These are phyloP conservation scores for Periparus ater DNA, from an alignment of 2,797 vertebrate species.

Conservation along the genomic window DNA sequence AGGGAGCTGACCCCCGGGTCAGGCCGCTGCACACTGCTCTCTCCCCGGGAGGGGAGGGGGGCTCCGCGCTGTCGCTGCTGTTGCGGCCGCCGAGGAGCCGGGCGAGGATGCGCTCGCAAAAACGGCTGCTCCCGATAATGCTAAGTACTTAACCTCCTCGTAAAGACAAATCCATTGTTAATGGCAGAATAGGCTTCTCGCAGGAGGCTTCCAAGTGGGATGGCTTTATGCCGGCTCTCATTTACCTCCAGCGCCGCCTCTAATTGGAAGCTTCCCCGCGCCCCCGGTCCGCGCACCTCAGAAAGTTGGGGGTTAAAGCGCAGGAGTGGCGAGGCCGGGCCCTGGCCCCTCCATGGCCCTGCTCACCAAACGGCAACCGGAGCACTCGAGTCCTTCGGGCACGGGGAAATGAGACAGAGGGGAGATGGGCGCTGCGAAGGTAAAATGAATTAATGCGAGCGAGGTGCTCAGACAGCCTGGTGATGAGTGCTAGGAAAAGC, in stretches of 20 bases:
- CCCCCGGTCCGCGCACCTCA: neutral
- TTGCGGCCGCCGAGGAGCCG: neutral
- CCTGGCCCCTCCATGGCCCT: neutral
- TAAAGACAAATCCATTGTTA: constrained; percentile 57
- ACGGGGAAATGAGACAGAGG: neutral
- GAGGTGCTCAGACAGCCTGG: constrained; percentile 36
- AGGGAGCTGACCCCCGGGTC: constrained; percentile 77
- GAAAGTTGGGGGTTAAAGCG: neutral
- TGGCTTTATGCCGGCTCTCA: constrained; percentile 35
- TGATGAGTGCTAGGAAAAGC: constrained; percentile 59
- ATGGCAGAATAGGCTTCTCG: constrained; percentile 44
- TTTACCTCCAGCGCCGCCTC: constrained; percentile 37
- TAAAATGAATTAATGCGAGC: constrained; percentile 61
- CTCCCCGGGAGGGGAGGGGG: neutral
- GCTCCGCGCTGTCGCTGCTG: neutral
- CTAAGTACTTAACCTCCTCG: constrained; percentile 49
- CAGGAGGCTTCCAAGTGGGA: constrained; percentile 38
- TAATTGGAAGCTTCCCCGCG: neutral
- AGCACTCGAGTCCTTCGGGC: neutral
- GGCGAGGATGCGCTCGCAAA: constrained; percentile 24
- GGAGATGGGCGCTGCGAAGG: neutral
- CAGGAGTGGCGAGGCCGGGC: neutral
- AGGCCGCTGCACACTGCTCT: constrained; percentile 65
- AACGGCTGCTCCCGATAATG: constrained; percentile 15
- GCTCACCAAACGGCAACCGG: neutral